Conservation (phyloP, 30 jellyfish, hydroid and myxozoan species). For the Aurelia sp. region DNA sequence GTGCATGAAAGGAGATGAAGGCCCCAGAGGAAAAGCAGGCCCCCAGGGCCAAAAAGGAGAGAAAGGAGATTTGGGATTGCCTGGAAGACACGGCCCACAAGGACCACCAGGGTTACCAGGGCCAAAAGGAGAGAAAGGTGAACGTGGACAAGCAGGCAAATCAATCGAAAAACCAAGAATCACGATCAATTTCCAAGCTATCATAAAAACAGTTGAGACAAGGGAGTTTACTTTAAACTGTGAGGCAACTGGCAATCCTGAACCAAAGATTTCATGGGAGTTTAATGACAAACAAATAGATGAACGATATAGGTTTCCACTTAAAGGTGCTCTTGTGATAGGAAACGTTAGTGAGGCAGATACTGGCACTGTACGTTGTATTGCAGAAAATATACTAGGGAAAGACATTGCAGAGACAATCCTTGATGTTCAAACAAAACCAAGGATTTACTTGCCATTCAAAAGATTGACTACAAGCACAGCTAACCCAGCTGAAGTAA, state of each 20-base stretch:
- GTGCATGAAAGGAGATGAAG: slow-evolving; percentile 39
- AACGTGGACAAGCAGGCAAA: slow-evolving; percentile 18
- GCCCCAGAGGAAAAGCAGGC: slow-evolving; percentile 33
- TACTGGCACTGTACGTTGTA: slow-evolving; percentile 1
- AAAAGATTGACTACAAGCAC: not conserved
- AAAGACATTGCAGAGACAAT: slow-evolving; percentile 14
- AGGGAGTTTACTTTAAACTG: slow-evolving; percentile 2
- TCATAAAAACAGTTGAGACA: not conserved
- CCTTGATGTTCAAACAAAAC: slow-evolving; percentile 25
- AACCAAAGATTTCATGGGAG: slow-evolving; percentile 11
- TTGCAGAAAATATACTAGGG: slow-evolving; percentile 39
- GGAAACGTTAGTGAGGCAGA: not conserved
- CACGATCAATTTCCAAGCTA: not conserved
- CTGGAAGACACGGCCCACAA: slow-evolving; percentile 4
- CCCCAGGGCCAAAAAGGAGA: slow-evolving; percentile 38
- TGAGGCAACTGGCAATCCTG: slow-evolving; percentile 34
- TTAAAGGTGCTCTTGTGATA: slow-evolving; percentile 9
- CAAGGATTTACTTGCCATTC: not conserved
- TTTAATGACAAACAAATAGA: not conserved
- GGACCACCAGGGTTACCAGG: slow-evolving; percentile 15
- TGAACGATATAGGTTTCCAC: slow-evolving; percentile 14
- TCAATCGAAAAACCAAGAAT: slow-evolving; percentile 29
- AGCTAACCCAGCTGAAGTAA: not conserved
- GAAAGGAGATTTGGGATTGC: slow-evolving; percentile 3
- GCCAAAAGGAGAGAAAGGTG: slow-evolving; percentile 34